Base-by-base conservation (phyloP, 2,797 vertebrate species). In the Esox masquinongy region DNA sequence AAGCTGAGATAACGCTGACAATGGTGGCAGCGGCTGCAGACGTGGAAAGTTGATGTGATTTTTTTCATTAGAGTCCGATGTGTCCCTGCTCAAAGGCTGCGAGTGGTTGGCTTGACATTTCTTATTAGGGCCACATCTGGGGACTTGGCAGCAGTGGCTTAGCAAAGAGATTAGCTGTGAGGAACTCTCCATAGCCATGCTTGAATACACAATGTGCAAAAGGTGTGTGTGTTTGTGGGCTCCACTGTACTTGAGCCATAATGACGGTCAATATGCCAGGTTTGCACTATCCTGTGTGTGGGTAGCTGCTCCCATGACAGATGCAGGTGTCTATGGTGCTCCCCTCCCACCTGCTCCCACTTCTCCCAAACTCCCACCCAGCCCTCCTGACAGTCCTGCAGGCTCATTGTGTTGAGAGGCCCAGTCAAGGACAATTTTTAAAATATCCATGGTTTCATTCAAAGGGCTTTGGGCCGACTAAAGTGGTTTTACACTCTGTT, bases 91-190 rank as follows among this genome's bases (percentile, higher is more conserved):
- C 64, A 76, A 77, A 78, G 64, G 77, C 70, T 70, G n/a, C 64
- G 77, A 82, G 78, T 67, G 81, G 74, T 43, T 81, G 77, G 82
- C 73, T 77, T 83, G 84, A 86, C 77, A 80, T 61, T 31, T 83
- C 80, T 80, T 77, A 83, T 87, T 87, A 80, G 70, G 67, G 75
- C 34, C 75, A 79, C 85, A 89, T 85, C 83, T 86, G 84, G 80
- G 78, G 53, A 68, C 50, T 71, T 78, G 77, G 79, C 82, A 83
- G 78, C 71, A 67, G 73, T 5, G 68, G 51, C 53, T 11, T 69
- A 15, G 36, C 79, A 74, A 84, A 78, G 53, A 83, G 76, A 82
- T 86, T 80, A 80, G 72, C 53, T 1, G 53, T 70, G 80, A 85
- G 72, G 75, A 26, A 84, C 72, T 69, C 74, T 61, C 81, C 77